Base-by-base conservation (phyloP, 2,888 invertebrate genomes). In the Leucania comma region DNA sequence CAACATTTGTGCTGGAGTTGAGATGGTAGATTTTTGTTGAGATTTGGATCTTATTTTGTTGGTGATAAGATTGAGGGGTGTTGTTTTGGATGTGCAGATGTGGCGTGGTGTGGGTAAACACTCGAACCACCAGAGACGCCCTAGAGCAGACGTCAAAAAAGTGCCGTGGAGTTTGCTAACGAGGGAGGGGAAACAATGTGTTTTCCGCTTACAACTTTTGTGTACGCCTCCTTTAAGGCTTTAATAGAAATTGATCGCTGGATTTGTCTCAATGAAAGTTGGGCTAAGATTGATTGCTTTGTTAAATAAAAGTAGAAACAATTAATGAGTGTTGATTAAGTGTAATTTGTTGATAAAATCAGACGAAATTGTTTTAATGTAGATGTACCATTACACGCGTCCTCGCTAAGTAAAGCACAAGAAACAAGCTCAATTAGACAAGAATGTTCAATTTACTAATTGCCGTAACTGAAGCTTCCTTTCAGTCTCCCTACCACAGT, bases 141-240 rank as follows among this genome's bases (percentile, higher is more conserved):
- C 92, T 93, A 92, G 88, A 91, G 91, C 91, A 93, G 93, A 94
- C 93, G 94, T 93, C 93, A 93, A 94, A 94, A 95, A 94, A 94
- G 92, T 92, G 90, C 89, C 89, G 89, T 88, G 84, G 90, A 92
- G 92, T 91, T 93, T 91, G 89, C 92, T 94, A 94, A 94, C 94
- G 94, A 94, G 94, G 88, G 88, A 89, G 91, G 91, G 89, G 91
- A 90, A 90, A 89, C 90, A 90, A 89, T 90, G 89, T 92, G 88
- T 90, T 88, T 88, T 93, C 92, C 89, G 87, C 87, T 91, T 92
- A 88, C 86, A 89, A 90, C 91, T 88, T 86, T 85, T 84, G 87
- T 88, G 61, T 85, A 71, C 77, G 86, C 78, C 85, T 86, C 85
- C 82, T 80, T 84, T 80, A 69, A 20, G 80, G 80, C 82, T 86